A percentile compares a stretch with the other conserved stretches of the same genome.
Evolutionary conservation across 2,113 vertebrate species (phyloP).

Genomic region (Bubalus kerabau): DNA sequence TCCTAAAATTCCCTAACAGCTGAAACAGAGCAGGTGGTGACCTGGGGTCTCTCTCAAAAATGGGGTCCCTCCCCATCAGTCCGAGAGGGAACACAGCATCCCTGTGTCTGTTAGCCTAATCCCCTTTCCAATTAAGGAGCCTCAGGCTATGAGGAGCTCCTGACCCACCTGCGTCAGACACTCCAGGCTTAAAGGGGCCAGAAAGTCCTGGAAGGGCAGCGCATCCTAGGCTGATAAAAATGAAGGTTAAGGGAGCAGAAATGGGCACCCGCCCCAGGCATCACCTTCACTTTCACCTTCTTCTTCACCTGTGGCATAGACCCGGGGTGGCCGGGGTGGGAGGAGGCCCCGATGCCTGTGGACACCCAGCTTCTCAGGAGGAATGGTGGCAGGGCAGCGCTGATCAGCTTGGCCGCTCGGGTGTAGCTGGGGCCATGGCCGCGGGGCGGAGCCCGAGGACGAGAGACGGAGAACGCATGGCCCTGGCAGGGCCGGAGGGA

Average conservation of each 20-base stretch:
- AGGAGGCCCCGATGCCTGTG: accelerated
- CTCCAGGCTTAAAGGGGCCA: neutral
- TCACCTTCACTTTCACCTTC: neutral
- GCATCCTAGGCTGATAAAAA: neutral
- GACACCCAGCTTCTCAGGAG: neutral
- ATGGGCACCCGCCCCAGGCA: neutral
- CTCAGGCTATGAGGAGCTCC: neutral
- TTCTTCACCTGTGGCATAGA: neutral
- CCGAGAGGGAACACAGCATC: neutral
- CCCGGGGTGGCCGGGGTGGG: too few relatives aligned
- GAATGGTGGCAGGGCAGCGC: accelerated
- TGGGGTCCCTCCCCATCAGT: neutral
- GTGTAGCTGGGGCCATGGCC: neutral
- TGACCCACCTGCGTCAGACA: neutral
- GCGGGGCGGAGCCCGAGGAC: neutral
- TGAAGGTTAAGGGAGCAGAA: neutral
- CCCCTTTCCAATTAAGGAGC: too few relatives aligned
- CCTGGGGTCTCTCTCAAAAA: neutral
- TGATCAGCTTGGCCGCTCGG: accelerated
- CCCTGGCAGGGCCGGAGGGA: neutral
- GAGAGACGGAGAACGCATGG: accelerated
- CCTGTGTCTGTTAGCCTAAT: too few relatives aligned
- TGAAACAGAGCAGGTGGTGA: neutral
- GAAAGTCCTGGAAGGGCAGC: neutral
- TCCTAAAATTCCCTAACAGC: neutral